Percentiles rank a stretch among this genome's conserved stretches.
phyloP scores from a whole-genome alignment of 2,797 vertebrate species.

The Coregonus sp. region DNA sequence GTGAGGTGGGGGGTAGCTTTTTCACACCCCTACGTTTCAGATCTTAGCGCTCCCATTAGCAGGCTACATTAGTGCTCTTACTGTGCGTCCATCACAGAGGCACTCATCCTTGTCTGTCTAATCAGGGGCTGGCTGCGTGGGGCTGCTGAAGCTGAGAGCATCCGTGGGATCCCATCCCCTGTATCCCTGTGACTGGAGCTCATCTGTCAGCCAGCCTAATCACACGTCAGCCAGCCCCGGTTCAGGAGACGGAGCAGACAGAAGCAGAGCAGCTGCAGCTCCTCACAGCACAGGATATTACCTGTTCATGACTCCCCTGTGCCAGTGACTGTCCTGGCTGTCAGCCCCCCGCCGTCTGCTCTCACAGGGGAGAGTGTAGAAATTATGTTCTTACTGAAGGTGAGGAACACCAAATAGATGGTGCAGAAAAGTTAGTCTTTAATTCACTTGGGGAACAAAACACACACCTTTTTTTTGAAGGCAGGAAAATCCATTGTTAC shows the following conservation, averaged over 20 bases:
- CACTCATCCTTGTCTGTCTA: slow-evolving; percentile 65
- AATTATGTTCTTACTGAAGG: slow-evolving; percentile 8
- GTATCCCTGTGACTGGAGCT: slow-evolving; percentile 51
- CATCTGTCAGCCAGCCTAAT: slow-evolving; percentile 69
- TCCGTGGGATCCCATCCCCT: neutral
- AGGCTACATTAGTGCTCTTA: slow-evolving; percentile 54
- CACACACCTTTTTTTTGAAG: too few relatives aligned
- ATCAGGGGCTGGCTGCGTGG: slow-evolving; percentile 34
- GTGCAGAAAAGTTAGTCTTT: too few relatives aligned
- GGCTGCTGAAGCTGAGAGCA: slow-evolving; percentile 11
- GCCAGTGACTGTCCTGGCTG: slow-evolving; percentile 46
- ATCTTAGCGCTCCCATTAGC: slow-evolving; percentile 56
- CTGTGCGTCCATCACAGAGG: slow-evolving; percentile 56
- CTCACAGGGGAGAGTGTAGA: slow-evolving; percentile 5
- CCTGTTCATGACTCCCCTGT: slow-evolving; percentile 51
- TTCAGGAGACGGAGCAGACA: slow-evolving; percentile 40
- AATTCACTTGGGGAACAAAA: too few relatives aligned
- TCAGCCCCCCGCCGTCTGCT: neutral
- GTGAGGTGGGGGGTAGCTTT: slow-evolving; percentile 24
- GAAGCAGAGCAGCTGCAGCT: too few relatives aligned
- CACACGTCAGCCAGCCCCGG: slow-evolving; percentile 45
- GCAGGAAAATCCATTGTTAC: too few relatives aligned
- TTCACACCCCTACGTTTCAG: slow-evolving; percentile 48
- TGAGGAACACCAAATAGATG: too few relatives aligned
- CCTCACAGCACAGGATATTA: slow-evolving; percentile 44